Conservation (phyloP, 1,140 invertebrate genomes). For the Microvelia longipes region DNA sequence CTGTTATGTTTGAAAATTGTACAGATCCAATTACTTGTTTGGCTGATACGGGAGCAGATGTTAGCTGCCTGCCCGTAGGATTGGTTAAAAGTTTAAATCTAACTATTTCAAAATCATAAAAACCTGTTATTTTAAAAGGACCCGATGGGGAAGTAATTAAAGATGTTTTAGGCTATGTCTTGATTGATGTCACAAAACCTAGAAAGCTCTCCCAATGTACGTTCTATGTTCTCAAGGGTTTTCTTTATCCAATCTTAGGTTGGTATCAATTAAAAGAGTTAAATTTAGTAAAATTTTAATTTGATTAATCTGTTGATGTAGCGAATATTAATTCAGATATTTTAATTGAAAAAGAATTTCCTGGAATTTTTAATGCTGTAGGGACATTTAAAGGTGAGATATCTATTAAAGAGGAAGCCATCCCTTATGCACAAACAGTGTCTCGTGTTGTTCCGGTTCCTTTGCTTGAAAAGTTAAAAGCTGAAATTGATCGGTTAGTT, state of each 20-base stretch:
- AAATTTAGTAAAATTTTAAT: background rate
- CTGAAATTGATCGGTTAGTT: background rate
- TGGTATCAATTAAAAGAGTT: background rate
- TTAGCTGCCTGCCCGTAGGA: background rate
- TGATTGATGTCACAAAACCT: background rate
- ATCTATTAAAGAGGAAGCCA: background rate
- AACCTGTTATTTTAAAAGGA: background rate
- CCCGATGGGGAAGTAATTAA: background rate
- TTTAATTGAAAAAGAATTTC: background rate
- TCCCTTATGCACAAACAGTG: background rate
- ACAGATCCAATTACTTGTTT: background rate
- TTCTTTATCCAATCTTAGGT: background rate
- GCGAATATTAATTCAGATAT: background rate
- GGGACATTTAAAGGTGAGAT: background rate
- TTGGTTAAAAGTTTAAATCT: background rate
- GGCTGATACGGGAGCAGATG: background rate
- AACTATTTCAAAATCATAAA: background rate
- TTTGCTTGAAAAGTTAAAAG: background rate
- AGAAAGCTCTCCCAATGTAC: background rate
- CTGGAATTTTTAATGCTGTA: background rate
- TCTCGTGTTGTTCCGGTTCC: background rate
- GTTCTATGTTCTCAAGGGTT: background rate
- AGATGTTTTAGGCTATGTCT: background rate
- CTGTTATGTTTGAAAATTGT: background rate
- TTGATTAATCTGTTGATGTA: background rate